These are phyloP conservation scores for Hafferia zeledoni DNA, from an alignment of 2,797 vertebrate genomes.

Conservation along the genomic window DNA sequence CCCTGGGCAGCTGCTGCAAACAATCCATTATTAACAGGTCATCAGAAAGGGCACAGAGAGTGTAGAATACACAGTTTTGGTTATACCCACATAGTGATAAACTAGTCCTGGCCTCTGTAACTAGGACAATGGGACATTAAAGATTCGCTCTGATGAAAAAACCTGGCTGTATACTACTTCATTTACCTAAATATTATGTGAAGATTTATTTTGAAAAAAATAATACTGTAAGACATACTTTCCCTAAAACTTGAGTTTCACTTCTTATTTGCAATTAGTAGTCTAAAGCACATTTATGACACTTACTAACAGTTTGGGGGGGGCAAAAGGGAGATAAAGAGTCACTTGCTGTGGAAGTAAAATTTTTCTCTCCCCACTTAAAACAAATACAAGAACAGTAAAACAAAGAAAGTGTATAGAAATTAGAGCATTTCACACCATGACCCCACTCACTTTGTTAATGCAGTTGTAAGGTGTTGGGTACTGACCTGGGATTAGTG, in stretches of 20 bases:
- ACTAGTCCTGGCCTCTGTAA: no score
- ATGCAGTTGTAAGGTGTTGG: accelerated
- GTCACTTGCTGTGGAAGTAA: neutral
- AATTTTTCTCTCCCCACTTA: neutral
- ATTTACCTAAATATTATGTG: neutral
- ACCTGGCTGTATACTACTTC: neutral
- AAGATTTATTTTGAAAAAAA: neutral
- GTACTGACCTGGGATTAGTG: neutral
- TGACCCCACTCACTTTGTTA: neutral
- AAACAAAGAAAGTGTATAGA: neutral
- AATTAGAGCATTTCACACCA: neutral
- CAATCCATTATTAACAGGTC: no score
- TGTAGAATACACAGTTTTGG: no score
- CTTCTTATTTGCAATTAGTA: neutral
- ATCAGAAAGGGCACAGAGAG: no score
- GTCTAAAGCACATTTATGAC: neutral
- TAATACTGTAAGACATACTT: neutral
- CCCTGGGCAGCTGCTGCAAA: no score
- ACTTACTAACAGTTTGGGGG: neutral
- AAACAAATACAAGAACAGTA: neutral
- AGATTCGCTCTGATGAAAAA: neutral
- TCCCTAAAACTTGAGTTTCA: neutral
- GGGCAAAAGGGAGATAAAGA: neutral
- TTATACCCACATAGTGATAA: no score
- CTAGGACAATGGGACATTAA: neutral